Base-by-base conservation (phyloP, 2,113 vertebrate species). In the Colossoma macropomum region DNA sequence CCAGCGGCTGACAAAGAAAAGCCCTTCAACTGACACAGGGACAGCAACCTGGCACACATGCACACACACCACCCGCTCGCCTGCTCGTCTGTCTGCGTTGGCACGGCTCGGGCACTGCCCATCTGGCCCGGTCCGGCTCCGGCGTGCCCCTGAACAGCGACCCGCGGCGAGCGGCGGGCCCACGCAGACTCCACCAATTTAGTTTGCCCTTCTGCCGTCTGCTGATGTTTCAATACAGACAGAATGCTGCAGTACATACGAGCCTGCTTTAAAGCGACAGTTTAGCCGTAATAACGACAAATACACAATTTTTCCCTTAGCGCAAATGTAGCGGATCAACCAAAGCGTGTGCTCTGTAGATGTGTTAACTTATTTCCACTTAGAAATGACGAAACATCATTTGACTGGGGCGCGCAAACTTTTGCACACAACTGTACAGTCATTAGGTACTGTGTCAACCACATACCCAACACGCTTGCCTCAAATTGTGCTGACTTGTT, bases 21-120 rank as follows among this genome's bases (percentile, higher is more conserved):
- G 96, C 87, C 97, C 97, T 95, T 97, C 96, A 93, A 95, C 93
- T 88, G 96, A 96, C 94, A 97, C 94, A 1, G 54, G 25, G 10
- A 63, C 59, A 27, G 25, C 56, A 28, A 45, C 59, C 59, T 66
- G 63, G 30, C 76, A 70, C 77, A 25, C 45, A 25, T 27, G 70
- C 54, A 52, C 63, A 77, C 50, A 66, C 63, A 68, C 27, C 65
- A 72, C 86, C 84, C 27, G 7, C 84, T 85, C 60, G 78, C 62
- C 79, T 45, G 79, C 79, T 91, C 87, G 95, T 96, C 92, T 95
- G 95, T 91, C 95, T 95, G 87, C 95, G 73, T 94, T 88, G 95
- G 95, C 94, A 94, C 94, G 88, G 94, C 89, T 91, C 93, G 95
- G 80, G 94, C 95, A 86, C 95, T 92, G 94, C 95, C 95, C 96